Evolutionary conservation across 2,888 invertebrate species (phyloP).

Genomic region (Dioctria rufipes): DNA sequence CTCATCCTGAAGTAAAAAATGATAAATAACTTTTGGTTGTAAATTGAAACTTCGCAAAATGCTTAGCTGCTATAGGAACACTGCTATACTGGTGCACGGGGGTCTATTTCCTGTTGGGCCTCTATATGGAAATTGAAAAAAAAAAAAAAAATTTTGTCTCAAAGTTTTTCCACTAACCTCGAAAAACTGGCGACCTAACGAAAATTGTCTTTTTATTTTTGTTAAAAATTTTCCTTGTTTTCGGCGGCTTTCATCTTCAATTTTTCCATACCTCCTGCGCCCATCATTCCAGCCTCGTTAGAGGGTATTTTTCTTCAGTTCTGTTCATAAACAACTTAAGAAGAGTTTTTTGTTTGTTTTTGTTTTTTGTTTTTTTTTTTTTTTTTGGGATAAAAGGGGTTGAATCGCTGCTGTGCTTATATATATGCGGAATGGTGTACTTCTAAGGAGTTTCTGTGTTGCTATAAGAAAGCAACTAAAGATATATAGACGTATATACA

Average conservation of each 20-base stretch:
- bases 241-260: background rate
- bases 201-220: slow-evolving; percentile 23
- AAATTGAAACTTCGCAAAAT: background rate
- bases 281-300: slow-evolving; percentile 14
- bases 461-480: background rate
- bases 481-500: no score
- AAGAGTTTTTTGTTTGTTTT: background rate
- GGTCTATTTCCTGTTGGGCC: no score
- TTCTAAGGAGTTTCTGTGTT: background rate
- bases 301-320: slow-evolving; percentile 45
- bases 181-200: background rate
- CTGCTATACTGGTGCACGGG: background rate
- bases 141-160: no score
- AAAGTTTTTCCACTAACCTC: background rate
- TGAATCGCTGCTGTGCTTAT: background rate
- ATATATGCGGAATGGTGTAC: slow-evolving; percentile 26
- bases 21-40: no score
- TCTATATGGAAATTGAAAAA: no score
- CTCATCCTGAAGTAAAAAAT: no score
- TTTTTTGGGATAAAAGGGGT: slow-evolving; percentile 42
- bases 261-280: background rate
- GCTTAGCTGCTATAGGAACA: background rate
- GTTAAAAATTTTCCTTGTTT: slow-evolving; percentile 38
- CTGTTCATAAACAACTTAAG: slow-evolving; percentile 51
- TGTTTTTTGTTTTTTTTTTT: slow-evolving; percentile 10